Evolutionary conservation across 1,140 invertebrate species (phyloP).

Genomic region (Drosophila rhopaloa): DNA sequence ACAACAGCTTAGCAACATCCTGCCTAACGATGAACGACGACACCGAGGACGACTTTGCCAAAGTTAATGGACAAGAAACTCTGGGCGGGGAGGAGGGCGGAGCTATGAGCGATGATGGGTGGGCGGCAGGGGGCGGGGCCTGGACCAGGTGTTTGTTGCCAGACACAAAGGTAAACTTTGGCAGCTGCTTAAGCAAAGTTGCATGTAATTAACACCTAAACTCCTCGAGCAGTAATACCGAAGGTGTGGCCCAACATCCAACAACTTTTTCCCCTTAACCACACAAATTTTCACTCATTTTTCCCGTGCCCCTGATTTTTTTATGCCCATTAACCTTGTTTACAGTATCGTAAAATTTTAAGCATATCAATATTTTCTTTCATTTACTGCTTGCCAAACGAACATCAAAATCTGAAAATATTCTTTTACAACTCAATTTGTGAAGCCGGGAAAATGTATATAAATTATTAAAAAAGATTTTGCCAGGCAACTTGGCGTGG

Average conservation of each 20-base stretch:
- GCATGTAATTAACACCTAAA: constrained; percentile 78
- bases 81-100: constrained; percentile 11
- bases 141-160: constrained; percentile 53
- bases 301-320: constrained; percentile 29
- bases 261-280: constrained; percentile 14
- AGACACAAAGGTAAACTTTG: constrained; percentile 61
- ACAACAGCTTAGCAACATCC: constrained; percentile 78
- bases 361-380: constrained; percentile 42
- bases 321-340: constrained; percentile 75
- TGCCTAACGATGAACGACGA: constrained; percentile 61
- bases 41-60: constrained; percentile 43
- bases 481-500: background rate
- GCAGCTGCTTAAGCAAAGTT: constrained; percentile 66
- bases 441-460: constrained; percentile 23
- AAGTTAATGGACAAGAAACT: constrained; percentile 78
- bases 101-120: constrained; percentile 29
- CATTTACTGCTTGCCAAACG: constrained; percentile 39
- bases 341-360: constrained; percentile 80
- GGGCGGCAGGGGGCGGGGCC: background rate
- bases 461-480: background rate
- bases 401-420: constrained; percentile 52
- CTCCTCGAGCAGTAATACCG: constrained; percentile 52
- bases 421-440: constrained; percentile 77
- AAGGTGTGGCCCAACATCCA: constrained; percentile 3
- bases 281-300: constrained; percentile 25